phyloP scores from a whole-genome alignment of 2,113 vertebrate genomes.

The Loxodonta africana region DNA sequence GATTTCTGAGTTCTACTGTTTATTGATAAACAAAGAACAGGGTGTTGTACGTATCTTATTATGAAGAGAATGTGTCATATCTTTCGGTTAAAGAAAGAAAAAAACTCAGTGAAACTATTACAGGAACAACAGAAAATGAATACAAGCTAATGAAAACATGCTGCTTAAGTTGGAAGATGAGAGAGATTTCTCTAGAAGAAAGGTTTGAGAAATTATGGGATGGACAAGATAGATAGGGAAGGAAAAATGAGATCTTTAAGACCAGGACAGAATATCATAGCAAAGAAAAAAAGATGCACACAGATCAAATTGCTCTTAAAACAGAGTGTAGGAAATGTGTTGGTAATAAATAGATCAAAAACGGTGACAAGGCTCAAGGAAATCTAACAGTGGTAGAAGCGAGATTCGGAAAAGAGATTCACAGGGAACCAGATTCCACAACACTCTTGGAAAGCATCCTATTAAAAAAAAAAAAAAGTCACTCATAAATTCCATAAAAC shows the following conservation, averaged over 20 bases:
- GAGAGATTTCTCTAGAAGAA: conserved; percentile 32
- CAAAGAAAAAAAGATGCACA: neutral
- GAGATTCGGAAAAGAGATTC: neutral
- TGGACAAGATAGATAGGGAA: neutral
- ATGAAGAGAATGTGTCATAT: neutral
- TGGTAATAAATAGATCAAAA: neutral
- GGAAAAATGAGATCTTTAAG: conserved; percentile 19
- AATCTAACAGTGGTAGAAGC: neutral
- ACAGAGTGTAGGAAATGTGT: neutral
- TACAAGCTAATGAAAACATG: neutral
- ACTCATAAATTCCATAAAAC: neutral
- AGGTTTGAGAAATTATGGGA: neutral
- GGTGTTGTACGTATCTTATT: neutral
- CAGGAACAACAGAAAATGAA: neutral
- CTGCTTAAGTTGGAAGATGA: neutral
- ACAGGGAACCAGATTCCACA: neutral
- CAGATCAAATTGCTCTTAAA: neutral
- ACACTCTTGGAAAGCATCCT: neutral
- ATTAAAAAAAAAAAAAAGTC: neutral
- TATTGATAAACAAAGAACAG: neutral
- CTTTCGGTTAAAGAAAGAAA: neutral
- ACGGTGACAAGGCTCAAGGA: neutral
- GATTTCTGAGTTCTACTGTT: conserved; percentile 20
- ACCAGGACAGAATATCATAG: neutral
- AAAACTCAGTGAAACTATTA: neutral